Evolutionary conservation across 2,797 vertebrate genomes (phyloP), one percentile per base, ranked within the genome.

Genomic region (Chrosomus eos): DNA sequence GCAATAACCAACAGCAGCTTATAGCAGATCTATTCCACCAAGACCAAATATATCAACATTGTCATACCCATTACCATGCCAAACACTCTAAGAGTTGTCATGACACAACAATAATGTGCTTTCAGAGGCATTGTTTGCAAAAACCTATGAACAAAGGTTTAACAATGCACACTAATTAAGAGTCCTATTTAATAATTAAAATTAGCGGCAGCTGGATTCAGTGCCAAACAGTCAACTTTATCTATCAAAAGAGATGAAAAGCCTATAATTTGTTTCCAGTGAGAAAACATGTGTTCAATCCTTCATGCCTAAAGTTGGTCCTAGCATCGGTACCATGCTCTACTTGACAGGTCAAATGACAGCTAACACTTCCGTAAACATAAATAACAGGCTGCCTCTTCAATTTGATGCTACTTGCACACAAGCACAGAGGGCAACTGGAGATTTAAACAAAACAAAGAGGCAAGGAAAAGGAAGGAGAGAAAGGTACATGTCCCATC

Each of bases 101-200:
- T 53, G 19, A 53, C 19, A 53, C 7, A 95, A 97, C 97, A 98
- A 97, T 97, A 97, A 98, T 92, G 93, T 93, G 95, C 92, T 95
- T 97, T 96, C 93, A 97, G 95, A 96, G 94, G 94, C 95, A 95
- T 96, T 90, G 93, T 14, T 94, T 94, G 95, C 93, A 95, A 96
- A 40, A 96, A 96, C 93, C 95, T 93, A 95, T 94, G 93, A 95
- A 95, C 94, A 94, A 92, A 94, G 93, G 91, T 91, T 92, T 93
- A 95, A 97, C 96, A 96, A 96, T 94, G 92, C 94, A 9, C 92
- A 91, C 95, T 92, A 94, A 96, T 95, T 94, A 86, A 87, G 88
- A 93, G 88, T 91, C 94, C 92, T 91, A 94, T 92, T 90, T 88
- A 89, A 94, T 90, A 94, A 92, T 91, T 89, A 88, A 90, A 93